Percentiles rank a stretch among this genome's conserved stretches.
Evolutionary conservation across 35 echinoderm and acorn worm species (phyloP).

Genomic region (Heliocidaris erythrogramma): DNA sequence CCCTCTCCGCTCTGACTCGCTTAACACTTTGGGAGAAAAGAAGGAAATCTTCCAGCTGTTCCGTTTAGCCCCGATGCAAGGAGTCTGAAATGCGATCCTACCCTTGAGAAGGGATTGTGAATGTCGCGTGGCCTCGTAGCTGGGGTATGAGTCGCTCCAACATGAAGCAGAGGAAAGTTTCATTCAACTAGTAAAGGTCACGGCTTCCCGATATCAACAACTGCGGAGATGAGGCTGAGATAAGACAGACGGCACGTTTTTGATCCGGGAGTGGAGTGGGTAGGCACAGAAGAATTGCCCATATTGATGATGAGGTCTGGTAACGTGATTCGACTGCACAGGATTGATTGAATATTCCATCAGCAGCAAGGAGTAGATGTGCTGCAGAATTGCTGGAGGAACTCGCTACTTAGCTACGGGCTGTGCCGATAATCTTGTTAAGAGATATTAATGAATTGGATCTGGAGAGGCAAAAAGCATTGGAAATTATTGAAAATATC

Average conservation of each 20-base stretch:
- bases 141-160: not conserved
- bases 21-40: not conserved
- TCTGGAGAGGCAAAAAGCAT: not conserved
- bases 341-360: not conserved
- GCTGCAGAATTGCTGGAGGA: not conserved
- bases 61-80: not conserved
- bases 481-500: not conserved
- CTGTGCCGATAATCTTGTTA: not conserved
- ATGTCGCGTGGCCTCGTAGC: not conserved
- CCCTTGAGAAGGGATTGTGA: not conserved
- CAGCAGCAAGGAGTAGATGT: not conserved
- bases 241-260: not conserved
- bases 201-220: not conserved
- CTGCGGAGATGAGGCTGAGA: not conserved
- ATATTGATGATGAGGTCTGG: not conserved
- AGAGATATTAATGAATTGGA: slow-evolving; percentile 3
- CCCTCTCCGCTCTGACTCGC: not conserved
- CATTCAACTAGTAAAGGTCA: slow-evolving; percentile 11
- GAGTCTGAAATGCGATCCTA: slow-evolving; percentile 9
- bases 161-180: not conserved
- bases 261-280: not conserved
- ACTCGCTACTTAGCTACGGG: not conserved
- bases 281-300: not conserved
- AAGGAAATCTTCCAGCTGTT: not conserved
- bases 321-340: not conserved